Percentiles rank a stretch among this genome's conserved stretches.
These are phyloP conservation scores for Calliopsis andreniformis DNA, from an alignment of 1,140 invertebrate genomes.

Conservation along the genomic window DNA sequence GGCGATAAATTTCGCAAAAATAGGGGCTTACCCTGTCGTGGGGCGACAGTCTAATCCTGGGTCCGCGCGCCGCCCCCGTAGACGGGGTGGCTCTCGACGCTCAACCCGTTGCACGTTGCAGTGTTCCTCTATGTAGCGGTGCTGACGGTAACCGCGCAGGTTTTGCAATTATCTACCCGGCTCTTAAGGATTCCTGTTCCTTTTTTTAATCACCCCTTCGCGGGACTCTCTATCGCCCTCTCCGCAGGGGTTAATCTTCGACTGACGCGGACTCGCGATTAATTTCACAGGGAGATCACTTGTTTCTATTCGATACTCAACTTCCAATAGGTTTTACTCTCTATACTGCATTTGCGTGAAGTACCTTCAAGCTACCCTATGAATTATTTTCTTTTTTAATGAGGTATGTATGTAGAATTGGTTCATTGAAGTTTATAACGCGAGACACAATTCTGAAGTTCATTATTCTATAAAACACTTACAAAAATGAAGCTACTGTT, in stretches of 20 bases:
- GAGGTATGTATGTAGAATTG: no score
- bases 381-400: background rate
- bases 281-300: constrained; percentile 37
- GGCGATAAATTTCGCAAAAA: constrained; percentile 82
- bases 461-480: no score
- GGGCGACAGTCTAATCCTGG: constrained; percentile 80
- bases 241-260: constrained; percentile 22
- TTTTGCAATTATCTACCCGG: constrained; percentile 76
- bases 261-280: constrained; percentile 14
- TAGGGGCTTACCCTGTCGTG: constrained; percentile 81
- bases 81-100: constrained; percentile 53
- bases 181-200: constrained; percentile 55
- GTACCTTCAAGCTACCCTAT: background rate
- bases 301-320: no score
- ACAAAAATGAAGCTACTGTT: no score
- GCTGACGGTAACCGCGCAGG: constrained; percentile 48
- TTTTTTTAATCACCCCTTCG: constrained; percentile 35
- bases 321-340: background rate
- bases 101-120: constrained; percentile 47
- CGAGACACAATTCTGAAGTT: no score
- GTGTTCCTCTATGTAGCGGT: constrained; percentile 37
- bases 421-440: no score
- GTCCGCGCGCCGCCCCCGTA: constrained; percentile 58
- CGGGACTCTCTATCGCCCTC: background rate
- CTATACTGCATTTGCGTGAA: no score